Conservation (phyloP, 2,113 vertebrate species). For the Mustela nigripes region DNA sequence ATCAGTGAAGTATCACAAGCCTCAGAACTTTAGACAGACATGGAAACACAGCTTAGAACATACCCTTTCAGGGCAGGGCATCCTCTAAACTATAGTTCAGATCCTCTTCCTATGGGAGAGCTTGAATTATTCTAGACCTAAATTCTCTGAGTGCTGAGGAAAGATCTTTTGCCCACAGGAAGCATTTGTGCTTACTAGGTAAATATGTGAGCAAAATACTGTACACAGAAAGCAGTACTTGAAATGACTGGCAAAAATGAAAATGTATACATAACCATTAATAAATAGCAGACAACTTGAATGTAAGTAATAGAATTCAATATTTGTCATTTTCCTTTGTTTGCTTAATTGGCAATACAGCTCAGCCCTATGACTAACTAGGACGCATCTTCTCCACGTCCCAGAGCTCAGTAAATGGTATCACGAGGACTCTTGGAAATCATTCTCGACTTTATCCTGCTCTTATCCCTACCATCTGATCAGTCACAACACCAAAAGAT, state of each 20-base stretch:
- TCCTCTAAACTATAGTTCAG: not conserved
- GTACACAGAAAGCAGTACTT: not conserved
- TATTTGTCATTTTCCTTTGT: not conserved
- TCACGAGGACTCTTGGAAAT: not conserved
- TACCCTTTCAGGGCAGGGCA: not conserved
- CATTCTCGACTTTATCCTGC: not conserved
- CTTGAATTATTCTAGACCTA: not conserved
- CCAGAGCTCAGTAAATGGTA: not conserved
- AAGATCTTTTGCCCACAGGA: not conserved
- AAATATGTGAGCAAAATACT: not conserved
- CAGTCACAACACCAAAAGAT: constrained; percentile 9
- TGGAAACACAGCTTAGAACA: not conserved
- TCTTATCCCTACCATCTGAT: not conserved
- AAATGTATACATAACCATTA: not conserved
- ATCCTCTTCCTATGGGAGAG: not conserved
- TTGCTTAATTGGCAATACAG: not conserved
- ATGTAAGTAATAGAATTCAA: not conserved
- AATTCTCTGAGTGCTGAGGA: not conserved
- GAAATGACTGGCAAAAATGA: not conserved
- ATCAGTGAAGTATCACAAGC: not conserved
- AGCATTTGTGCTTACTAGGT: not conserved
- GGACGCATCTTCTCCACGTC: not conserved
- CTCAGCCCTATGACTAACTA: not conserved
- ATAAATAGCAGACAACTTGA: not conserved
- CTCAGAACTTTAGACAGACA: not conserved